Percentiles rank a stretch among this genome's conserved stretches.
These are phyloP conservation scores for Actenoides lindsayi DNA, from an alignment of 2,113 vertebrate genomes.

Conservation along the genomic window DNA sequence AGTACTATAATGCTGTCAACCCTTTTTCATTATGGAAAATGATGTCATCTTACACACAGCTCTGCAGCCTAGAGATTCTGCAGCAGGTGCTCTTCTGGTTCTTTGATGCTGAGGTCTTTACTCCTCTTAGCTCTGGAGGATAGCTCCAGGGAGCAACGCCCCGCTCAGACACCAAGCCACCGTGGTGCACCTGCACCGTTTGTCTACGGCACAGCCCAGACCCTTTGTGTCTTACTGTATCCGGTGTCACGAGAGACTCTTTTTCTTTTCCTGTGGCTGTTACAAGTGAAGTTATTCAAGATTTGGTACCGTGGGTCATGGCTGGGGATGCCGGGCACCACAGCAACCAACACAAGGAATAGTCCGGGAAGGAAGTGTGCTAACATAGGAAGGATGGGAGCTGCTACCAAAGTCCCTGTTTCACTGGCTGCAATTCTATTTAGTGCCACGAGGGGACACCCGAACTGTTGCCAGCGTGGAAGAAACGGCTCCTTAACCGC, in stretches of 20 bases:
- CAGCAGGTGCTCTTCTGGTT: not conserved
- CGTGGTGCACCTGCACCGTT: not conserved
- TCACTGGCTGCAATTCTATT: not conserved
- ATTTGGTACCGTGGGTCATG: not conserved
- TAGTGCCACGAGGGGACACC: not conserved
- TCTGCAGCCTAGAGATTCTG: not conserved
- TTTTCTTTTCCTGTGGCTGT: not conserved
- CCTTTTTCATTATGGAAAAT: not conserved
- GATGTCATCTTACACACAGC: not conserved
- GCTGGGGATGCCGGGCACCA: not conserved
- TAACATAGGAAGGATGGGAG: not conserved
- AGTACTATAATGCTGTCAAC: not conserved
- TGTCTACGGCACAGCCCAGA: not conserved
- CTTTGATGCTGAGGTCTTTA: not conserved
- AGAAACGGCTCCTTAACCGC: not conserved
- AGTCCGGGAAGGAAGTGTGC: not conserved
- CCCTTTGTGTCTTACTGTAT: accelerated
- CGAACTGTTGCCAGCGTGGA: not conserved
- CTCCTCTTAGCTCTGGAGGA: not conserved
- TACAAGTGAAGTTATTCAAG: not conserved
- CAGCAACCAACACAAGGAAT: not conserved
- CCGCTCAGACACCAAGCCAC: not conserved
- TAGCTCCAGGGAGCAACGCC: not conserved
- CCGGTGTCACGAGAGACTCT: not conserved
- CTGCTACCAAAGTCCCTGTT: not conserved